A percentile compares a stretch with the other conserved stretches of the same genome.
phyloP scores from a whole-genome alignment of 2,797 vertebrate genomes.

The Stomatorhinus walkeri region DNA sequence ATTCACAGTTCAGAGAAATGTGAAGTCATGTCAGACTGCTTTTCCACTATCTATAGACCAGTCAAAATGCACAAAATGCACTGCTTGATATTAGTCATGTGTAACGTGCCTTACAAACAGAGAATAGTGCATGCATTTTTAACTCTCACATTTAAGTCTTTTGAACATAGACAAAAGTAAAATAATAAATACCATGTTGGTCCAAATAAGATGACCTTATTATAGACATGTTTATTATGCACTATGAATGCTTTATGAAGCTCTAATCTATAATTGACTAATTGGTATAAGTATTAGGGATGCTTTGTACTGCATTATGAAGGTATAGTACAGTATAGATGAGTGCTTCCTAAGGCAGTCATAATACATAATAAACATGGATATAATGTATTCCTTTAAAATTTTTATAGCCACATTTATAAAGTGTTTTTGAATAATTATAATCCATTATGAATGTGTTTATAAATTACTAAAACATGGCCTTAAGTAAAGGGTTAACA shows the following conservation, averaged over 20 bases:
- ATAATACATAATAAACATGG: neutral
- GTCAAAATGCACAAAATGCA: neutral
- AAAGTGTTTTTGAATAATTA: neutral
- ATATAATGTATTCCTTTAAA: neutral
- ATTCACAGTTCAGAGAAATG: neutral
- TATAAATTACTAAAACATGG: neutral
- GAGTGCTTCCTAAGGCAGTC: neutral
- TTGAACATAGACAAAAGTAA: neutral
- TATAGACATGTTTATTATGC: neutral
- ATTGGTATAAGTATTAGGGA: neutral
- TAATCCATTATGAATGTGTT: neutral
- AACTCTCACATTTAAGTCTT: neutral
- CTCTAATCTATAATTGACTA: neutral
- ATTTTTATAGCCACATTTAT: neutral
- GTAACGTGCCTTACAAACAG: neutral
- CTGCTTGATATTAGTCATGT: neutral
- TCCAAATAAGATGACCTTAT: neutral
- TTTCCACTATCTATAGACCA: neutral
- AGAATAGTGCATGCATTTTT: neutral
- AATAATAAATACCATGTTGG: neutral
- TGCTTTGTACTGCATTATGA: neutral
- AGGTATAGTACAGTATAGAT: neutral
- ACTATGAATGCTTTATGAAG: neutral
- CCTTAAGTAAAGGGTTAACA: neutral
- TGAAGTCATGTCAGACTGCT: neutral